Percentiles rank a stretch among this genome's conserved stretches.
phyloP scores from a whole-genome alignment of 2,888 invertebrate species.

The Imbricaverruca yamaguchii region DNA sequence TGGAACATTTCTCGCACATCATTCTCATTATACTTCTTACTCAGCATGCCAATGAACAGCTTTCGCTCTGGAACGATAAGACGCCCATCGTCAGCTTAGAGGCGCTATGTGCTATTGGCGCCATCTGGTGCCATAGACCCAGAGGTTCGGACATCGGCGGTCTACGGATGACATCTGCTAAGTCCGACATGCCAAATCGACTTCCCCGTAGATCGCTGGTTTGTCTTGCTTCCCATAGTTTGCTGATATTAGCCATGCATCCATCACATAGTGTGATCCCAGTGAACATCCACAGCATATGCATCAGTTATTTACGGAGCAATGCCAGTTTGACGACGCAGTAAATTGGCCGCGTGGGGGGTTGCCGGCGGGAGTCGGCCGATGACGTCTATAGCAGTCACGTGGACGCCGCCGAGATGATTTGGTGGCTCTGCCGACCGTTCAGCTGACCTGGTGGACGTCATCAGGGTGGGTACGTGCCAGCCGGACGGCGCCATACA shows the following conservation, averaged over 20 bases:
- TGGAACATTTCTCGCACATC: conserved; percentile 89
- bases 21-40: conserved; percentile 89
- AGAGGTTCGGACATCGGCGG: too few species aligned
- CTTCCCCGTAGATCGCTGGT: too few species aligned
- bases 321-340: neutral
- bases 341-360: neutral
- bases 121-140: too few species aligned
- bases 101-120: too few species aligned
- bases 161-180: too few species aligned
- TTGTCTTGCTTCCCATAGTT: neutral
- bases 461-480: too few species aligned
- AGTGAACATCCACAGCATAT: too few species aligned
- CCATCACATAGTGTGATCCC: neutral
- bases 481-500: too few species aligned
- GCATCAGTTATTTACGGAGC: neutral
- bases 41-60: conserved; percentile 96
- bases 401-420: neutral
- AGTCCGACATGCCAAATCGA: neutral
- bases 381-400: neutral
- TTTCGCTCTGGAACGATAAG: conserved; percentile 62
- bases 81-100: neutral
- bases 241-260: neutral
- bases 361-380: neutral
- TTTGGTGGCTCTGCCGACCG: neutral
- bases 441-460: too few species aligned